Evolutionary conservation across 2,797 vertebrate species (phyloP).

Genomic region (Vultur gryphus): DNA sequence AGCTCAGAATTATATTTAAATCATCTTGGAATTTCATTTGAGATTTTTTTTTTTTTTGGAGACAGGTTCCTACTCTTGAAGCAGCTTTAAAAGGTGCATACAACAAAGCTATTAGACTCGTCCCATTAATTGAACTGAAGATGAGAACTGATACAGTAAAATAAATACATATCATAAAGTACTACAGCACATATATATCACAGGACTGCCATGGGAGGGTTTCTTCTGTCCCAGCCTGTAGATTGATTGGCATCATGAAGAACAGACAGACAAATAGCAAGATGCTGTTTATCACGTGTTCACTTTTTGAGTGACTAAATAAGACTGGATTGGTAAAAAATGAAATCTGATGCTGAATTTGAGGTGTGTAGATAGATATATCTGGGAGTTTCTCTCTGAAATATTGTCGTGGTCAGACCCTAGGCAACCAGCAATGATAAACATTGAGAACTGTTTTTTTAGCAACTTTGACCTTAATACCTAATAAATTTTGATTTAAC

Average conservation of each 20-base stretch:
- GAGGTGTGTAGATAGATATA: not conserved
- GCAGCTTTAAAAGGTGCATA: not conserved
- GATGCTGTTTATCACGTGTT: accelerated
- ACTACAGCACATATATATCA: not conserved
- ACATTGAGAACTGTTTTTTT: not conserved
- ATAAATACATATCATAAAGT: not conserved
- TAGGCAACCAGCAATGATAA: not conserved
- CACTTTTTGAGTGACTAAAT: not conserved
- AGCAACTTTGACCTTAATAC: not conserved
- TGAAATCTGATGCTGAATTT: not conserved
- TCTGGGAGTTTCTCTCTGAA: not conserved
- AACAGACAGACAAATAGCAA: not conserved
- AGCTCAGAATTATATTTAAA: not conserved
- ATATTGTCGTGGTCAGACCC: not conserved
- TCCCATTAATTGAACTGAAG: not conserved
- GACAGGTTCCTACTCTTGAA: not conserved
- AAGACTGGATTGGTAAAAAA: not conserved
- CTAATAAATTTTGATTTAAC: not conserved
- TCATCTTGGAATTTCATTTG: not conserved
- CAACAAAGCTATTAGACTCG: not conserved
- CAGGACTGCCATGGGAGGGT: not conserved
- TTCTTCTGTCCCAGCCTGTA: not conserved
- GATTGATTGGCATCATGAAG: not conserved
- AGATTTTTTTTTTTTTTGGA: not conserved
- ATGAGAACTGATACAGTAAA: not conserved